Conservation (phyloP, 2,113 vertebrate species). For the Oxyruncus cristatus region DNA sequence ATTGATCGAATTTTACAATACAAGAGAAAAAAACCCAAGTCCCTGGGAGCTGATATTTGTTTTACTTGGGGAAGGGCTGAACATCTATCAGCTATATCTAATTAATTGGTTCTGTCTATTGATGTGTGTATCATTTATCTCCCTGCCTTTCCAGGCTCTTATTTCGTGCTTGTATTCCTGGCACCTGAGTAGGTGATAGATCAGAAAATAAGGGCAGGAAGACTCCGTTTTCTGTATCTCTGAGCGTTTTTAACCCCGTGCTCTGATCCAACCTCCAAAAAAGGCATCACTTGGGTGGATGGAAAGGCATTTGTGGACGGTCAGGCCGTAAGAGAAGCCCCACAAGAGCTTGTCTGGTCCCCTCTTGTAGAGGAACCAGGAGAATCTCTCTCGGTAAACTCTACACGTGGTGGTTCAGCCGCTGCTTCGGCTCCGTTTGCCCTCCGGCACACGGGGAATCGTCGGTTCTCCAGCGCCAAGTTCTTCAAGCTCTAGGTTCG, state of each 20-base stretch:
- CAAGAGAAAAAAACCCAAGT: background rate
- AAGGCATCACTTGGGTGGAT: background rate
- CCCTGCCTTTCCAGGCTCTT: background rate
- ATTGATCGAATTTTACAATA: background rate
- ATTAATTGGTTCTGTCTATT: background rate
- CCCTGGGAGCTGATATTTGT: background rate
- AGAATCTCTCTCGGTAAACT: background rate
- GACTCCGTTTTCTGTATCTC: background rate
- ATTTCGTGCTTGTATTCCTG: background rate
- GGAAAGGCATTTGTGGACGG: background rate
- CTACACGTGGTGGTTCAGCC: background rate
- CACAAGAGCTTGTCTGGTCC: background rate
- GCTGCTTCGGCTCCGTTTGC: background rate
- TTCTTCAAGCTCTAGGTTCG: background rate
- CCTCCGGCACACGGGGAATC: background rate
- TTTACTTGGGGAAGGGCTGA: background rate
- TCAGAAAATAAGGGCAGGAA: background rate
- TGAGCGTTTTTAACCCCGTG: background rate
- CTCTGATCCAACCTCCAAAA: background rate
- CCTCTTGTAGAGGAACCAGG: fast-evolving
- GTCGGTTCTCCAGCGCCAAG: background rate
- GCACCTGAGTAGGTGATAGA: background rate
- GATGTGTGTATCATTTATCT: background rate
- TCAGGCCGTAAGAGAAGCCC: background rate
- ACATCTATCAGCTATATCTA: background rate